Conservation (phyloP, 1,140 invertebrate species). For the Wiebesia pumilae region DNA sequence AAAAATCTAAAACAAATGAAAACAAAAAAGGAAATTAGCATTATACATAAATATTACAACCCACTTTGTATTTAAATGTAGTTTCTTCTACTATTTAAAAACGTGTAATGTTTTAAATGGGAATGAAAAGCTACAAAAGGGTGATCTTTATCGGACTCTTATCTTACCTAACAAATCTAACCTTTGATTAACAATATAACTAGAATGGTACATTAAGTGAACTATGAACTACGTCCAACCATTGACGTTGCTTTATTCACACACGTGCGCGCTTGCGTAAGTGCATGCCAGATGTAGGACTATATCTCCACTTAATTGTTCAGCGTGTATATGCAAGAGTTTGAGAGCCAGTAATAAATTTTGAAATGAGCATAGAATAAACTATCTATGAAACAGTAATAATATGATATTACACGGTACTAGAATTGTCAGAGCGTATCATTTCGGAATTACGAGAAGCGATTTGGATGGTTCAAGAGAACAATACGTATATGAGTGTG, state of each 20-base stretch:
- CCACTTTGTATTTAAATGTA: not conserved
- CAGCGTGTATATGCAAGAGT: not conserved
- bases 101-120: not conserved
- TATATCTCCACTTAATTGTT: not conserved
- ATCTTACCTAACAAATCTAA: not conserved
- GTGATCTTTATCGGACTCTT: not conserved
- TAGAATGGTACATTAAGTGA: not conserved
- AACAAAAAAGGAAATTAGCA: too few relatives aligned
- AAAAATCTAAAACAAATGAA: too few relatives aligned
- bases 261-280: not conserved
- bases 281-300: not conserved
- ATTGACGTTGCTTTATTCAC: not conserved
- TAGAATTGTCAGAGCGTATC: conserved; percentile 57
- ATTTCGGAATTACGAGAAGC: not conserved
- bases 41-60: too few relatives aligned
- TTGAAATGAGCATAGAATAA: conserved; percentile 68
- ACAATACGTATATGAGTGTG: not conserved
- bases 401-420: conserved; percentile 64
- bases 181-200: not conserved
- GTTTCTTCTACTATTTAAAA: not conserved
- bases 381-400: conserved; percentile 65
- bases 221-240: not conserved
- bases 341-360: conserved; percentile 63
- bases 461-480: not conserved
- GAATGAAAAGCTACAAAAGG: not conserved